A percentile compares a stretch with the other conserved stretches of the same genome.
These are phyloP conservation scores for Cordilura impudica DNA, from an alignment of 2,888 invertebrate species.

Conservation along the genomic window DNA sequence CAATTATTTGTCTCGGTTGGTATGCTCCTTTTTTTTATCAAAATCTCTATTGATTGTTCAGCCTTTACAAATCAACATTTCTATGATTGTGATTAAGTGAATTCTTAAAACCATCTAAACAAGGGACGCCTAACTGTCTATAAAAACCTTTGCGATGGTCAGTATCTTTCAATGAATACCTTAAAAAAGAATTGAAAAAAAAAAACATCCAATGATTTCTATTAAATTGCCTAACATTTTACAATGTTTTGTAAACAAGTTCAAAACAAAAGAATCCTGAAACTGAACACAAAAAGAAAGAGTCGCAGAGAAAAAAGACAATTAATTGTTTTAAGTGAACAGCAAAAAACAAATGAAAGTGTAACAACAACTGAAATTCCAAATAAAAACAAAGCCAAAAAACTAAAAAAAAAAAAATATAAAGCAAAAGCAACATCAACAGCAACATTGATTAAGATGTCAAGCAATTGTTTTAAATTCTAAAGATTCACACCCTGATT, in stretches of 20 bases:
- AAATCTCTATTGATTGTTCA: too few relatives aligned
- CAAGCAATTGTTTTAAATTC: constrained; percentile 61
- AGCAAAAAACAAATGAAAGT: not conserved
- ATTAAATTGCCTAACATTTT: constrained; percentile 67
- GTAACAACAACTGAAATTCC: constrained; percentile 10
- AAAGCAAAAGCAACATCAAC: too few relatives aligned
- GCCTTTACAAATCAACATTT: too few relatives aligned
- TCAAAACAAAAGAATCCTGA: constrained; percentile 60
- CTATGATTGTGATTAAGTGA: not conserved
- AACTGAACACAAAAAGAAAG: not conserved
- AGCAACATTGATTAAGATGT: constrained; percentile 58
- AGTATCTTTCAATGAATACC: not conserved
- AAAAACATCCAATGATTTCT: constrained; percentile 58
- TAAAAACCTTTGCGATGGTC: not conserved
- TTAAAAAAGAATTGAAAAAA: not conserved
- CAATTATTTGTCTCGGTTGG: too few relatives aligned
- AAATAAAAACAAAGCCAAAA: not conserved
- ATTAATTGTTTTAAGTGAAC: constrained; percentile 40
- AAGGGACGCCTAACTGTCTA: not conserved
- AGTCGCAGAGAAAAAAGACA: not conserved
- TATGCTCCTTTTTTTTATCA: too few relatives aligned
- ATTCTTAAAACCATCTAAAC: not conserved
- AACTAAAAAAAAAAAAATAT: not conserved
- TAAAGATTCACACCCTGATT: constrained; percentile 70
- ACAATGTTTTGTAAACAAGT: constrained; percentile 73